Conservation (phyloP, 1,140 invertebrate species). For the Eurosta solidaginis region DNA sequence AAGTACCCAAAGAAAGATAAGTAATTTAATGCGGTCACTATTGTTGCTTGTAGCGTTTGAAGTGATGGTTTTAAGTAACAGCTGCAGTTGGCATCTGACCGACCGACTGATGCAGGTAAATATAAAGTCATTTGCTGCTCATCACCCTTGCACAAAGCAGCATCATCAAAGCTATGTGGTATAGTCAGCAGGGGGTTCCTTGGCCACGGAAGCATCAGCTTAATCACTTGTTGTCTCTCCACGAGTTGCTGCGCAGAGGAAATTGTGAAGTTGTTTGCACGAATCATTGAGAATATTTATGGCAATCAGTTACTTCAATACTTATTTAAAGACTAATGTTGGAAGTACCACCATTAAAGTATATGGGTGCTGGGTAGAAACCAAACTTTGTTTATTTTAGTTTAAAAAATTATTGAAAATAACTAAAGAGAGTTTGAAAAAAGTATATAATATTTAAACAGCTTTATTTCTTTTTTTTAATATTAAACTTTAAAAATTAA, state of each 20-base stretch:
- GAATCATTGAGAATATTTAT: slow-evolving; percentile 17
- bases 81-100: background rate
- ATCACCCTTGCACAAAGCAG: background rate
- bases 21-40: background rate
- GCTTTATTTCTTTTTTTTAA: no score
- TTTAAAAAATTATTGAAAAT: no score
- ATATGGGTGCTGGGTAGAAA: no score
- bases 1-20: background rate
- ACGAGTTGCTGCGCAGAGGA: background rate
- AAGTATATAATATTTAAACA: no score
- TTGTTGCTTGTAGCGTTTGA: background rate
- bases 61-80: background rate
- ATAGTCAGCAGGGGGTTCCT: background rate
- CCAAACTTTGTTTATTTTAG: no score
- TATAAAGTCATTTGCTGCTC: background rate
- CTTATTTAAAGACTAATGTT: no score
- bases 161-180: background rate
- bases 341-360: no score
- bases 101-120: background rate
- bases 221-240: background rate
- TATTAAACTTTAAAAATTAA: no score
- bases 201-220: background rate
- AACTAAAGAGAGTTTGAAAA: no score
- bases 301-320: slow-evolving; percentile 14
- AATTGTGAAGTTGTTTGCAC: slow-evolving; percentile 26